Conservation (phyloP, 2,797 vertebrate genomes). For the Thunnus albacares region DNA sequence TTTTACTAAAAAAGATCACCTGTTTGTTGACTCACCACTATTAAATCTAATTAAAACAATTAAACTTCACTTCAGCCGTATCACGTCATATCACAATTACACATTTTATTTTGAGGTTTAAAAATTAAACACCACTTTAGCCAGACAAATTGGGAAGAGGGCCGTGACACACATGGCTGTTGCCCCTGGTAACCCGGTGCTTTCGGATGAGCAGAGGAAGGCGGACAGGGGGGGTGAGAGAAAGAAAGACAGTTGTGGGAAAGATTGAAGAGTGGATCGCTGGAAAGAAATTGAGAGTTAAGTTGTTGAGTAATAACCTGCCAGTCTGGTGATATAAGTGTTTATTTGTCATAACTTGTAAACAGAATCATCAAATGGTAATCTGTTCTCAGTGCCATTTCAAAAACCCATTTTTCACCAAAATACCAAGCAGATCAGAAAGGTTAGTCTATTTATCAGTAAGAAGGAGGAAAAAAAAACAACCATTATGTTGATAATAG, state of each 20-base stretch:
- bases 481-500: no score
- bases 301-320: background rate
- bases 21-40: background rate
- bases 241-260: background rate
- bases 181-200: constrained; percentile 17
- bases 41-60: background rate
- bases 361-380: background rate
- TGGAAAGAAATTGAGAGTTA: background rate
- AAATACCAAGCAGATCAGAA: no score
- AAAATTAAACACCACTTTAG: constrained; percentile 8
- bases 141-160: background rate
- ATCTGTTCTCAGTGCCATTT: background rate
- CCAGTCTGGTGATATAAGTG: background rate
- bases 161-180: background rate
- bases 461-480: no score
- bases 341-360: no score
- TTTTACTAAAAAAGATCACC: no score
- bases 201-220: background rate
- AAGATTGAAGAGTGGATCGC: background rate
- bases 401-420: no score
- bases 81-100: background rate
- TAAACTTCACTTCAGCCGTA: background rate
- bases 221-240: background rate
- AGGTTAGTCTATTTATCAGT: no score
- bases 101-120: background rate